phyloP scores from a whole-genome alignment of 2,113 vertebrate genomes.

The Sporophila hypoxantha region DNA sequence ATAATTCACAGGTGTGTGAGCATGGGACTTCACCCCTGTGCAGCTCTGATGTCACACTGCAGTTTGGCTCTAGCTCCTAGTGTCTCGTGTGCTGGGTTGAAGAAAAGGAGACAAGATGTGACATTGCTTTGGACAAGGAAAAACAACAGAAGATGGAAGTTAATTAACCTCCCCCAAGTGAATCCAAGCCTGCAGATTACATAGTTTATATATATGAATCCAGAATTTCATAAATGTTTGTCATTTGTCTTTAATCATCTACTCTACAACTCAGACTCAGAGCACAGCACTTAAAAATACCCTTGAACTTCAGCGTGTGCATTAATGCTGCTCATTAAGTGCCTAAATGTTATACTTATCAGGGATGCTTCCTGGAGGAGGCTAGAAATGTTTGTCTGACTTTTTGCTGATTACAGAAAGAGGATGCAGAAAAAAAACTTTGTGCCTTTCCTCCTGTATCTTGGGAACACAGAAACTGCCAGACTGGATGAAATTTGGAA shows the following conservation, averaged over 20 bases:
- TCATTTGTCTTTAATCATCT: background rate
- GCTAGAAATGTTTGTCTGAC: constrained; percentile 14
- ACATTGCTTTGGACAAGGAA: background rate
- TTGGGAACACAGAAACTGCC: background rate
- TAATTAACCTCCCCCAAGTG: background rate
- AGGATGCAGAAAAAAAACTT: constrained; percentile 13
- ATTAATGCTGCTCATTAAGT: constrained; percentile 22
- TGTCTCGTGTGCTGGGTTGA: background rate
- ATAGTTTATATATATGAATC: background rate
- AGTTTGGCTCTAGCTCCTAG: background rate
- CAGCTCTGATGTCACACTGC: background rate
- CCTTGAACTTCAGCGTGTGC: background rate
- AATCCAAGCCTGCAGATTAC: background rate
- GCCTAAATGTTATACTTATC: constrained; percentile 21
- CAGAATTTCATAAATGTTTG: background rate
- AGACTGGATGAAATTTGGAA: background rate
- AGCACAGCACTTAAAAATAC: background rate
- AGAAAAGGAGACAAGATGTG: background rate
- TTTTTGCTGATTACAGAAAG: constrained; percentile 28
- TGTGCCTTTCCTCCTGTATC: background rate
- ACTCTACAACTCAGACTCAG: background rate
- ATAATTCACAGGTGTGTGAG: background rate
- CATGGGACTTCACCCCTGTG: background rate
- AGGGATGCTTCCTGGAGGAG: constrained; percentile 24
- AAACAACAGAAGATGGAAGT: background rate